These are phyloP conservation scores for Standfussiana lucernea DNA, from an alignment of 2,888 invertebrate species.

Conservation along the genomic window DNA sequence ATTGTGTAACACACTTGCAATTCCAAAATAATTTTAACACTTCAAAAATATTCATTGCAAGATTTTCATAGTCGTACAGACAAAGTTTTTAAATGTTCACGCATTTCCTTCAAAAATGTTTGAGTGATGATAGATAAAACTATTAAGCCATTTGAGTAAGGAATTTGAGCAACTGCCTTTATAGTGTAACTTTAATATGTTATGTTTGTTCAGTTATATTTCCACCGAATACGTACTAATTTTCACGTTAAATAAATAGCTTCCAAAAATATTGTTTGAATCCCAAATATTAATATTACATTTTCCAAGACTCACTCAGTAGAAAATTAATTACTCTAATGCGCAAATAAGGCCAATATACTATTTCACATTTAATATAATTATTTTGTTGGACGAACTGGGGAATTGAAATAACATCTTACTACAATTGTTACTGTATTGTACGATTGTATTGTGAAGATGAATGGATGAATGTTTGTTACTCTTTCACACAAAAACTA, in stretches of 20 bases:
- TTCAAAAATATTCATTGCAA: background rate
- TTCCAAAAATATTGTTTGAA: conserved; percentile 12
- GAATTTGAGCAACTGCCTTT: too few relatives aligned
- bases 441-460: too few relatives aligned
- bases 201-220: background rate
- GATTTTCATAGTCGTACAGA: background rate
- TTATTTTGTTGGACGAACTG: conserved; percentile 22
- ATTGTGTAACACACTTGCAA: background rate
- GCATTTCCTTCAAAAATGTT: background rate
- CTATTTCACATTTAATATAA: conserved; percentile 21
- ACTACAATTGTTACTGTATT: background rate
- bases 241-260: conserved; percentile 4
- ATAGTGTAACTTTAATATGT: background rate
- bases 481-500: background rate
- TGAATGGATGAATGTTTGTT: background rate
- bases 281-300: conserved; percentile 7
- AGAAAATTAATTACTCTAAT: conserved; percentile 32
- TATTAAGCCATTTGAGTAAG: background rate
- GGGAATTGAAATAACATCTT: conserved; percentile 62
- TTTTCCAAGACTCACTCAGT: conserved; percentile 8
- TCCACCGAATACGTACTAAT: background rate
- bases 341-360: conserved; percentile 33
- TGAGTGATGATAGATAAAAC: background rate
- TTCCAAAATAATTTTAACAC: background rate
- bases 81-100: background rate